Conservation (phyloP, 2,113 vertebrate species). For the Columbina picui region DNA sequence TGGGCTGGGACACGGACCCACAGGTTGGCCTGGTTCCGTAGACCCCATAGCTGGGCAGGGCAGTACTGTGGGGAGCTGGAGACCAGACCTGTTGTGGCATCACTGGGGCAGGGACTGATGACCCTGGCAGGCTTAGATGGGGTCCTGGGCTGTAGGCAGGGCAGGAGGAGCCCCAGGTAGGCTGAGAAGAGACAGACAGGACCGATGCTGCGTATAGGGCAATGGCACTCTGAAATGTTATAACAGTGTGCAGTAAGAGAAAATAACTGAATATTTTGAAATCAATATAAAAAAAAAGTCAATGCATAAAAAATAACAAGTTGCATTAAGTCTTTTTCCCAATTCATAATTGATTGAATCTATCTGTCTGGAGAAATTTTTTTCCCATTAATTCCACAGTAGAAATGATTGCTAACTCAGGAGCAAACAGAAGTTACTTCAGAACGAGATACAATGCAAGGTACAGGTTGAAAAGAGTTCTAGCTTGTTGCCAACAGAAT, state of each 20-base stretch:
- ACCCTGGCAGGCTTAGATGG: accelerated
- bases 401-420: background rate
- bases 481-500: background rate
- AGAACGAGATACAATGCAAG: background rate
- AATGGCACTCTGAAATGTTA: accelerated
- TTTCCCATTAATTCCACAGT: background rate
- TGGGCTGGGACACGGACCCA: accelerated
- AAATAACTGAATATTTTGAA: background rate
- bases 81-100: background rate
- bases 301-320: background rate
- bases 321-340: background rate
- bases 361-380: background rate
- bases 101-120: background rate
- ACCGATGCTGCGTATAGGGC: background rate
- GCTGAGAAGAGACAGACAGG: background rate
- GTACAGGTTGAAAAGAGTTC: background rate
- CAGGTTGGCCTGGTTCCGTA: accelerated
- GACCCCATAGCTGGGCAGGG: background rate
- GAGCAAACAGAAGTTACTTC: background rate
- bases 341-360: background rate
- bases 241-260: background rate
- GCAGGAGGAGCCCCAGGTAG: accelerated
- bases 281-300: background rate
- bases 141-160: background rate
- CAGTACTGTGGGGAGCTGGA: background rate